These are phyloP conservation scores for Troilus luridus DNA, from an alignment of 2,888 invertebrate genomes.

Conservation along the genomic window DNA sequence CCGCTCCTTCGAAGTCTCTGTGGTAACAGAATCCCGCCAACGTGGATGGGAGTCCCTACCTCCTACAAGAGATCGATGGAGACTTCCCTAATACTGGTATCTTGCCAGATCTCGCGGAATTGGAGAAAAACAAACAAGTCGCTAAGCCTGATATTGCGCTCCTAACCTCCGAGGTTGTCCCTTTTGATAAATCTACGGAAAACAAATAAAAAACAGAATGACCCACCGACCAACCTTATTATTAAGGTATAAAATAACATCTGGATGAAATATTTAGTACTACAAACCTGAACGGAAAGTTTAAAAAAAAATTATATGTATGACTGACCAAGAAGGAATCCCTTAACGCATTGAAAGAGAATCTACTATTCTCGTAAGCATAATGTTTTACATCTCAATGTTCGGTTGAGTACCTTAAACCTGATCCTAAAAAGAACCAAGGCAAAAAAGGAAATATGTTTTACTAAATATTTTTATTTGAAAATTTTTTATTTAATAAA, in stretches of 20 bases:
- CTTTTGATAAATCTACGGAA: background rate
- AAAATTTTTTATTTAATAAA: no score
- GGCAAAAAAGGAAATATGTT: no score
- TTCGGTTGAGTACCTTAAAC: no score
- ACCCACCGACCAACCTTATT: background rate
- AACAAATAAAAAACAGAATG: background rate
- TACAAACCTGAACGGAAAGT: background rate
- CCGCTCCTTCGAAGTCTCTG: background rate
- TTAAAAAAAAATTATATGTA: no score
- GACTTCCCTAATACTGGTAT: background rate
- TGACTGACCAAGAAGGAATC: no score
- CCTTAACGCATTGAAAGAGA: no score
- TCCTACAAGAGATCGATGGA: constrained; percentile 3
- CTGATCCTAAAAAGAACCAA: no score
- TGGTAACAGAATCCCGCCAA: background rate
- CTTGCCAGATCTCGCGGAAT: background rate
- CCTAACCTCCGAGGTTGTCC: background rate
- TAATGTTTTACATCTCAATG: no score
- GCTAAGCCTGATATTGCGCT: background rate
- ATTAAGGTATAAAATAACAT: background rate
- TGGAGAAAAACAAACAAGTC: constrained; percentile 4
- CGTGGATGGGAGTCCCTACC: background rate
- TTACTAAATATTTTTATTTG: no score
- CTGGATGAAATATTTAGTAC: background rate
- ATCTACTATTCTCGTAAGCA: no score